Conservation (phyloP, 2,888 invertebrate species). For the Anodontia alba region DNA sequence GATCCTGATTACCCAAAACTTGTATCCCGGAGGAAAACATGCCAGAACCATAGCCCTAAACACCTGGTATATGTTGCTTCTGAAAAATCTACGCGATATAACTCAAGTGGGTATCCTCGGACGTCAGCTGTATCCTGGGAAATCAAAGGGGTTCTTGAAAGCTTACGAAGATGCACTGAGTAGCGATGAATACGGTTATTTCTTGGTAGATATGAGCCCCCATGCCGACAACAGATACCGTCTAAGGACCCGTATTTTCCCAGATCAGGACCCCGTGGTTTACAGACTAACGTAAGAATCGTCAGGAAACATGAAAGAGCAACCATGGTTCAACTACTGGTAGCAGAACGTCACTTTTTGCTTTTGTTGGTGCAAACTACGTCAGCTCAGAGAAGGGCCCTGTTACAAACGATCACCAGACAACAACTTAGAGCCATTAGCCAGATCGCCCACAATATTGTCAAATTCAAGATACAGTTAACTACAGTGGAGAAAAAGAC, state of each 20-base stretch:
- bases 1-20: slow-evolving; percentile 25
- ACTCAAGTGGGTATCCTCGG: slow-evolving; percentile 18
- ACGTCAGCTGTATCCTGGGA: slow-evolving; percentile 26
- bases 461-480: slow-evolving; percentile 1
- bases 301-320: not conserved
- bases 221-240: slow-evolving; percentile 22
- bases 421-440: slow-evolving; percentile 30
- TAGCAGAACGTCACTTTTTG: slow-evolving; percentile 23
- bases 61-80: slow-evolving; percentile 16
- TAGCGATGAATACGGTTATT: slow-evolving; percentile 14
- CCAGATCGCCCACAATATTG: slow-evolving; percentile 25
- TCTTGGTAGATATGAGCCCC: slow-evolving; percentile 26
- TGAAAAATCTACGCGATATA: slow-evolving; percentile 30
- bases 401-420: slow-evolving; percentile 32
- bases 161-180: slow-evolving; percentile 23
- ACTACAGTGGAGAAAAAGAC: not conserved
- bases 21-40: slow-evolving; percentile 24
- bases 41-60: slow-evolving; percentile 39
- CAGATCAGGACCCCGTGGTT: slow-evolving; percentile 13
- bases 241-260: slow-evolving; percentile 25
- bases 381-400: slow-evolving; percentile 21
- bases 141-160: slow-evolving; percentile 16
- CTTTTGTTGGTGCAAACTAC: slow-evolving; percentile 13
- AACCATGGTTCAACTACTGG: slow-evolving; percentile 25
- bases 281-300: slow-evolving; percentile 25